Percentiles rank a stretch among this genome's conserved stretches.
phyloP scores from a whole-genome alignment of 1,140 invertebrate genomes.

The Leguminivora glycinivorella region DNA sequence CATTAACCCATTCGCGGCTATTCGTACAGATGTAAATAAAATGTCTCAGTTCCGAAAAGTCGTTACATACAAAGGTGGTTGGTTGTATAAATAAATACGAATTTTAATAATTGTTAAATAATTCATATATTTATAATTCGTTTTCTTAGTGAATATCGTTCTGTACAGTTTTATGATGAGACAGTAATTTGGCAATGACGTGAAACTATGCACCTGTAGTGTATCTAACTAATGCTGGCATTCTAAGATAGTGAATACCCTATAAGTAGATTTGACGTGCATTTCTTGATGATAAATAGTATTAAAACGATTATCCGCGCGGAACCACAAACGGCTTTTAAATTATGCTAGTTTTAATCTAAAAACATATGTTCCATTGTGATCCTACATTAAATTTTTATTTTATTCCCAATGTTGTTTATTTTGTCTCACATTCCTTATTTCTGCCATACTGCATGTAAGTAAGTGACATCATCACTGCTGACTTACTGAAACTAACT shows the following conservation, averaged over 20 bases:
- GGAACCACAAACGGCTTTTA: conserved; percentile 24
- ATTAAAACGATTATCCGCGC: conserved; percentile 15
- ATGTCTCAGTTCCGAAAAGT: conserved; percentile 40
- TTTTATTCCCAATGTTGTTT: conserved; percentile 56
- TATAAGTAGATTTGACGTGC: conserved; percentile 9
- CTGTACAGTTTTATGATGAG: conserved; percentile 4
- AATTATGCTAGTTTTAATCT: conserved; percentile 34
- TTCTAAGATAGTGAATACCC: conserved; percentile 4
- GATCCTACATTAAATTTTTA: conserved; percentile 75
- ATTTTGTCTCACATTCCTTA: conserved; percentile 38
- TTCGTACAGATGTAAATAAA: conserved; percentile 68
- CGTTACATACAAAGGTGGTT: conserved; percentile 43
- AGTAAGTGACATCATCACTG: no score
- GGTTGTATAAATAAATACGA: conserved; percentile 48
- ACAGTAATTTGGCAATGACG: neutral
- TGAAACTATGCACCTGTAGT: neutral
- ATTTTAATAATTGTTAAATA: conserved; percentile 50
- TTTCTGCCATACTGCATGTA: neutral
- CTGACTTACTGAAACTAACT: no score
- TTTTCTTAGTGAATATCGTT: conserved; percentile 32
- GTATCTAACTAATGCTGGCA: neutral
- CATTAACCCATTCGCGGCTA: conserved; percentile 50
- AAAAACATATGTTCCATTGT: conserved; percentile 54
- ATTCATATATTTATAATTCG: conserved; percentile 42
- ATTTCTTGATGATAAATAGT: conserved; percentile 9